These are phyloP conservation scores for Apis dorsata DNA, from an alignment of 1,140 invertebrate species.

Conservation along the genomic window DNA sequence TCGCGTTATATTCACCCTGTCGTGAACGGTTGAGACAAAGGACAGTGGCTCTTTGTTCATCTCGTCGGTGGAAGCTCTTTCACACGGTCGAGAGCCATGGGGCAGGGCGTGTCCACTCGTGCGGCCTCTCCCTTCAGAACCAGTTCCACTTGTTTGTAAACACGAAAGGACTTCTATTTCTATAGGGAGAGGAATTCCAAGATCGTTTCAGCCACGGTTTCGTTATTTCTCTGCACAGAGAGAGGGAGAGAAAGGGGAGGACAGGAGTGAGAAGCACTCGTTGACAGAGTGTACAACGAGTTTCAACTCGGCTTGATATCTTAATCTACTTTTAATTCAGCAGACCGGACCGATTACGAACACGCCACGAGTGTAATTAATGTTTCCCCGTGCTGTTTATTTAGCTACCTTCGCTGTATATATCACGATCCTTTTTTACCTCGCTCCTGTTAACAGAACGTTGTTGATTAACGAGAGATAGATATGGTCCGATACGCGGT, in stretches of 20 bases:
- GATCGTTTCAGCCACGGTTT: conserved; percentile 45
- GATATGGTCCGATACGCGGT: background rate
- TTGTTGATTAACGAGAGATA: conserved; percentile 26
- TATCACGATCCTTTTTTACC: background rate
- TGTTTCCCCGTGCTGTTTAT: conserved; percentile 10
- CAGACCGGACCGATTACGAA: conserved; percentile 32
- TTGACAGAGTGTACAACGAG: background rate
- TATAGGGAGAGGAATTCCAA: conserved; percentile 37
- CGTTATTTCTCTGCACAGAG: conserved; percentile 42
- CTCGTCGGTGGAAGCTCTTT: conserved; percentile 56
- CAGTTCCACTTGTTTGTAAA: conserved; percentile 68
- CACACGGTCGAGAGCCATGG: conserved; percentile 56
- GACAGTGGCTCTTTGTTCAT: conserved; percentile 63
- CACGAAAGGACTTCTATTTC: conserved; percentile 60
- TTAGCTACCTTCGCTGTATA: background rate
- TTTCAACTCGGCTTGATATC: conserved; percentile 26
- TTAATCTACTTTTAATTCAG: conserved; percentile 42
- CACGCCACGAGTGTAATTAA: conserved; percentile 22
- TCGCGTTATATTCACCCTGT: conserved; percentile 60
- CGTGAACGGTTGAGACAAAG: conserved; percentile 62
- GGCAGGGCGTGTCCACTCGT: conserved; percentile 62
- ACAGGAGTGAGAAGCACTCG: no score
- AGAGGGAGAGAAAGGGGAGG: no score
- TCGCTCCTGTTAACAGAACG: conserved; percentile 2
- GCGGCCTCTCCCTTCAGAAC: conserved; percentile 58